Evolutionary conservation across 2,888 invertebrate species (phyloP).

Genomic region (Kryphioiulus occultus): DNA sequence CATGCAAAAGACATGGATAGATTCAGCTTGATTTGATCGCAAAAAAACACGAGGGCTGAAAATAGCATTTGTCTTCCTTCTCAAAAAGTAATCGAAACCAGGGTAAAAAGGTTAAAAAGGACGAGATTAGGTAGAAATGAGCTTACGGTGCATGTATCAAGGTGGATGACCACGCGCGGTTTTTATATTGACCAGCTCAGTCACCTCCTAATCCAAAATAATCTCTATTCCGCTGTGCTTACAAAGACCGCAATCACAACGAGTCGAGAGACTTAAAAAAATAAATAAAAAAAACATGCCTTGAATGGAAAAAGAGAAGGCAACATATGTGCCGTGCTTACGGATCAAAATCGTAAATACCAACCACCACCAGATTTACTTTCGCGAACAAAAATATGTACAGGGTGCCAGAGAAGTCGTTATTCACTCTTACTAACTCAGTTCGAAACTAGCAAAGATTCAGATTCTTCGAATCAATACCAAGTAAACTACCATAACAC

Average conservation of each 20-base stretch:
- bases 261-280: background rate
- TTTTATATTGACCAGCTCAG: conserved; percentile 28
- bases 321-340: background rate
- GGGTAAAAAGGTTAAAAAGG: conserved; percentile 26
- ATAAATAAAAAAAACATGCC: conserved; percentile 8
- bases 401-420: background rate
- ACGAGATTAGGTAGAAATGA: conserved; percentile 11
- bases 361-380: background rate
- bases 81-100: conserved; percentile 2
- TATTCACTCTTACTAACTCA: too few species aligned
- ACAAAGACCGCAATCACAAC: conserved; percentile 39
- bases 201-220: conserved; percentile 3
- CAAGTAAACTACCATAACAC: too few species aligned
- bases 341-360: background rate
- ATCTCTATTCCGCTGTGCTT: background rate
- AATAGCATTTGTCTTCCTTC: conserved; percentile 4
- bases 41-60: background rate
- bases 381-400: background rate
- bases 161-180: conserved; percentile 6
- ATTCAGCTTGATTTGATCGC: background rate
- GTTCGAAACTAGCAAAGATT: too few species aligned
- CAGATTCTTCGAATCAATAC: too few species aligned
- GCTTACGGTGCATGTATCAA: conserved; percentile 10
- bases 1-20: background rate
- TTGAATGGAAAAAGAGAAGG: background rate